A percentile compares a stretch with the other conserved stretches of the same genome.
Conservation (phyloP, 2,113 vertebrate genomes). For the Blennius ocellaris region DNA sequence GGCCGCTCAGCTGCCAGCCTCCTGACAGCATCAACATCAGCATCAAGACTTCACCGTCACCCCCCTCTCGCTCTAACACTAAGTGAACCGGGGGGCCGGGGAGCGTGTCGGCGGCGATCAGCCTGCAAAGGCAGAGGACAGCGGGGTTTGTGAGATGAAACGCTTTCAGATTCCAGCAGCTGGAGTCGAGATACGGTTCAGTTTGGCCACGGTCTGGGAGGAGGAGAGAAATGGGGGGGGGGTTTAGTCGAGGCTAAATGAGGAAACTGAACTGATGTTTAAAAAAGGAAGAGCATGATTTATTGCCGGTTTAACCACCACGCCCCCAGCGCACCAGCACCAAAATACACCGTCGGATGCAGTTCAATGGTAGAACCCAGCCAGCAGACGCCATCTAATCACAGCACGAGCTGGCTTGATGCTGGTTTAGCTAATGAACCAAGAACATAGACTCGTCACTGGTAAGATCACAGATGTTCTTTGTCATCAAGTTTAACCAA, state of each 20-base stretch:
- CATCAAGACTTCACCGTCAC: constrained; percentile 53
- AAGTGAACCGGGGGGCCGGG: constrained; percentile 41
- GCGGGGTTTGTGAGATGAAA: constrained; percentile 11
- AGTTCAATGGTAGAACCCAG: too few species aligned
- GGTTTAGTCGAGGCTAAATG: not conserved
- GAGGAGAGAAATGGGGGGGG: not conserved
- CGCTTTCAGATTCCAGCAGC: constrained; percentile 22
- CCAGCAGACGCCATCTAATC: too few species aligned
- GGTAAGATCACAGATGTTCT: too few species aligned
- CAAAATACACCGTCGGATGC: too few species aligned
- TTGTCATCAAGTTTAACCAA: too few species aligned
- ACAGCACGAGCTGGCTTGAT: too few species aligned
- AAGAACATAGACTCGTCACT: too few species aligned
- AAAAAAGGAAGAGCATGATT: too few species aligned
- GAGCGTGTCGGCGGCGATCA: constrained; percentile 49
- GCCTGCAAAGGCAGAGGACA: constrained; percentile 36
- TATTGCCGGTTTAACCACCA: too few species aligned
- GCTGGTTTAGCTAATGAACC: too few species aligned
- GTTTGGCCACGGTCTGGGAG: not conserved
- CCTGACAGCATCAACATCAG: constrained; percentile 67
- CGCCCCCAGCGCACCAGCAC: too few species aligned
- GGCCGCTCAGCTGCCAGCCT: constrained; percentile 56
- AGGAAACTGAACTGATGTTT: not conserved
- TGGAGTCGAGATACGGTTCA: constrained; percentile 4
- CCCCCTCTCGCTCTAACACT: constrained; percentile 43